These are phyloP conservation scores for Capromys pilorides DNA, from an alignment of 2,797 vertebrate species.

Conservation along the genomic window DNA sequence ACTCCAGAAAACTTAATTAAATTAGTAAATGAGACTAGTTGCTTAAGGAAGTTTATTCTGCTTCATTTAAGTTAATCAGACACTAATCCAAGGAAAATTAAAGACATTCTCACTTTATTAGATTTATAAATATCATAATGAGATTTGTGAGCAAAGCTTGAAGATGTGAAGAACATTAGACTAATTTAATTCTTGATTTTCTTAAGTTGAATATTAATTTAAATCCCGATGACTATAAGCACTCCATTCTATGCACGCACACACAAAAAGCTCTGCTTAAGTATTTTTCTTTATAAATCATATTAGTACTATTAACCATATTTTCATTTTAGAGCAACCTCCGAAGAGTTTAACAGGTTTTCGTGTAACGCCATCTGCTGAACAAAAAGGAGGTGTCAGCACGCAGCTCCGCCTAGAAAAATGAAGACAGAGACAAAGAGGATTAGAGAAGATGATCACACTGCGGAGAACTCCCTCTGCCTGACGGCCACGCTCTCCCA, in stretches of 20 bases:
- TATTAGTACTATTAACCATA: not conserved
- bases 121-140: slow-evolving; percentile 11
- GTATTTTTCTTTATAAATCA: slow-evolving; percentile 12
- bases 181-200: slow-evolving; percentile 33
- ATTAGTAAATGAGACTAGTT: slow-evolving; percentile 16
- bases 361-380: not conserved
- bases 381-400: not conserved
- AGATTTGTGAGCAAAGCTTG: slow-evolving; percentile 2
- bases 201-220: slow-evolving; percentile 40
- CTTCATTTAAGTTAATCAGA: slow-evolving; percentile 25
- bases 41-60: not conserved
- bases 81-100: slow-evolving; percentile 15
- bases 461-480: not conserved
- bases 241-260: not conserved
- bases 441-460: not conserved
- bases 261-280: not conserved
- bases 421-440: not conserved
- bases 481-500: not conserved
- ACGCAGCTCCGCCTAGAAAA: not conserved
- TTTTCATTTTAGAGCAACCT: slow-evolving; percentile 12
- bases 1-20: slow-evolving; percentile 23
- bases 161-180: not conserved
- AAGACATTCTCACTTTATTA: not conserved
- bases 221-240: not conserved
- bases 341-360: not conserved